These are phyloP conservation scores for Protonemura montana DNA, from an alignment of 2,888 invertebrate genomes.

Conservation along the genomic window DNA sequence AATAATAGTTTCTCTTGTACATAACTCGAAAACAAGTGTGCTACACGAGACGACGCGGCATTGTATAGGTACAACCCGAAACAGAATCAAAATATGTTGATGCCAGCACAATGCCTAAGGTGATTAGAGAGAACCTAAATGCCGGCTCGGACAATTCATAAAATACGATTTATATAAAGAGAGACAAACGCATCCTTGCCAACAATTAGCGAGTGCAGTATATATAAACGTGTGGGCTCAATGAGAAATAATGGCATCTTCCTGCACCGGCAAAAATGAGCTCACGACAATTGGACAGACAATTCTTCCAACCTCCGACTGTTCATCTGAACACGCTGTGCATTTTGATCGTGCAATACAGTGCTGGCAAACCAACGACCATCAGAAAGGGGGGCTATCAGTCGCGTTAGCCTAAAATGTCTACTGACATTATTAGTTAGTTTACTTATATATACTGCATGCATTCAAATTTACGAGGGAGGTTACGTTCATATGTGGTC, in stretches of 20 bases:
- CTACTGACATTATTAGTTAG: too few relatives aligned
- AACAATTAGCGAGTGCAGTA: constrained; percentile 45
- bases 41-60: background rate
- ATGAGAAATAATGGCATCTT: constrained; percentile 48
- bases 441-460: too few relatives aligned
- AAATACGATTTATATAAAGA: background rate
- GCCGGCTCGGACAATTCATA: background rate
- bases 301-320: background rate
- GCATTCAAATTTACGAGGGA: too few relatives aligned
- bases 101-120: background rate
- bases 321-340: too few relatives aligned
- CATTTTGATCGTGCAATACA: too few relatives aligned
- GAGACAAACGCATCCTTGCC: constrained; percentile 47
- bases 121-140: background rate
- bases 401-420: too few relatives aligned
- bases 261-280: constrained; percentile 39
- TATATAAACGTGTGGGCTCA: constrained; percentile 20
- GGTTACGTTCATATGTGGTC: too few relatives aligned
- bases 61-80: background rate
- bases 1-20: background rate
- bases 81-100: background rate
- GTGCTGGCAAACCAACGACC: too few relatives aligned
- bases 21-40: background rate
- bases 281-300: constrained; percentile 14
- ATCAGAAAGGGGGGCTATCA: too few relatives aligned